phyloP scores from a whole-genome alignment of 2,888 invertebrate species.

The Drosophila quinaria region DNA sequence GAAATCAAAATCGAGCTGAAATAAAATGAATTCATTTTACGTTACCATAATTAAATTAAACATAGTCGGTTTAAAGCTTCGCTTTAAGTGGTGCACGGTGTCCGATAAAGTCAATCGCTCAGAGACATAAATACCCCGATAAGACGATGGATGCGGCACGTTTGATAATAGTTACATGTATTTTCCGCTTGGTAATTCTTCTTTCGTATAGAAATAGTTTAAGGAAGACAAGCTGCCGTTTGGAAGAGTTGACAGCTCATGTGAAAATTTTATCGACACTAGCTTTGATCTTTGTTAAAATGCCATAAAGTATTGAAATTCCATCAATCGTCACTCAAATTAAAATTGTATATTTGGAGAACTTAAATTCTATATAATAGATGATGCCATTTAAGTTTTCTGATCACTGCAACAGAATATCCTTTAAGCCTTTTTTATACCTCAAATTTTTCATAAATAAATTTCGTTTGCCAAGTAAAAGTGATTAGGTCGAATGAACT shows the following conservation, averaged over 20 bases:
- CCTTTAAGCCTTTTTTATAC: no score
- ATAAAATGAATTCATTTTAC: conserved; percentile 68
- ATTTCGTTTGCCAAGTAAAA: not conserved
- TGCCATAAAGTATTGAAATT: conserved; percentile 20
- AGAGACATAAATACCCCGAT: conserved; percentile 79
- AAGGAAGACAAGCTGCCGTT: conserved; percentile 31
- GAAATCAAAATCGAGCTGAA: conserved; percentile 57
- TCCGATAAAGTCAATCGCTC: conserved; percentile 59
- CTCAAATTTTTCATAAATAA: no score
- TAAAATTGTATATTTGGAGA: conserved; percentile 2
- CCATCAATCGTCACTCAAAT: conserved; percentile 24
- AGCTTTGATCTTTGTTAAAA: not conserved
- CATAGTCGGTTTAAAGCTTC: conserved; percentile 44
- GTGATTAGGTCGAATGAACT: not conserved
- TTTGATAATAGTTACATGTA: conserved; percentile 60
- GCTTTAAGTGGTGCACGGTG: conserved; percentile 66
- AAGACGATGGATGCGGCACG: conserved; percentile 72
- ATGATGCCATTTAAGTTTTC: not conserved
- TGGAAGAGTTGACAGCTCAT: conserved; percentile 11
- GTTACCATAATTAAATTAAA: conserved; percentile 80
- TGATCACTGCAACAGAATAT: not conserved
- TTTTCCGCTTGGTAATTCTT: conserved; percentile 9
- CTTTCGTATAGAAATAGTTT: not conserved
- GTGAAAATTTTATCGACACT: conserved; percentile 11
- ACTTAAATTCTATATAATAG: conserved; percentile 2